A percentile compares a stretch with the other conserved stretches of the same genome.
phyloP scores from a whole-genome alignment of 2,113 vertebrate genomes.

The Pontoporia blainvillei region DNA sequence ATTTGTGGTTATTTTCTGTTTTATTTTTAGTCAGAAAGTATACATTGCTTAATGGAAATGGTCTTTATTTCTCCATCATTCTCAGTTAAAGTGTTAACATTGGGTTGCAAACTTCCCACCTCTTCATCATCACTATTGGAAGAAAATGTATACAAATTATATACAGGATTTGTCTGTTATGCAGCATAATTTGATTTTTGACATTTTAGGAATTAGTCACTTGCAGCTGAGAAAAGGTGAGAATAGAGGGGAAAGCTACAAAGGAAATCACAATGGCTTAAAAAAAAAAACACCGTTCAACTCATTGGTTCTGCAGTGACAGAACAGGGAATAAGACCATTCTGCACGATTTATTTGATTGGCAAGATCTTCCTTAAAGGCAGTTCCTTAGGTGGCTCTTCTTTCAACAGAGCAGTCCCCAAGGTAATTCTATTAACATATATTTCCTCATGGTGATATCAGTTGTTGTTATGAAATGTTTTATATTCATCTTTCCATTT shows the following conservation, averaged over 20 bases:
- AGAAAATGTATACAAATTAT: background rate
- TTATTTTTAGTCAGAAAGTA: background rate
- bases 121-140: background rate
- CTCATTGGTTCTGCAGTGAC: background rate
- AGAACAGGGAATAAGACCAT: background rate
- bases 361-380: background rate
- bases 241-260: background rate
- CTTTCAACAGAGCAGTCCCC: background rate
- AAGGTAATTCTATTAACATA: background rate
- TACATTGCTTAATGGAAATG: background rate
- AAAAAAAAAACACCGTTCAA: background rate
- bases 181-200: background rate
- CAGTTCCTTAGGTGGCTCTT: background rate
- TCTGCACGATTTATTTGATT: background rate
- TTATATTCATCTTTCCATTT: background rate
- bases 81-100: background rate
- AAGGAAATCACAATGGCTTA: background rate
- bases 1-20: background rate
- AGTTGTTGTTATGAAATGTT: background rate
- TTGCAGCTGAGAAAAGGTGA: background rate
- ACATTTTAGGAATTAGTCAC: conserved; percentile 27
- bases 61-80: background rate
- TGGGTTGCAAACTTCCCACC: background rate
- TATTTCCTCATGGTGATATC: background rate
- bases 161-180: background rate